Evolutionary conservation across 2,888 invertebrate species (phyloP).

Genomic region (Tillus elongatus): DNA sequence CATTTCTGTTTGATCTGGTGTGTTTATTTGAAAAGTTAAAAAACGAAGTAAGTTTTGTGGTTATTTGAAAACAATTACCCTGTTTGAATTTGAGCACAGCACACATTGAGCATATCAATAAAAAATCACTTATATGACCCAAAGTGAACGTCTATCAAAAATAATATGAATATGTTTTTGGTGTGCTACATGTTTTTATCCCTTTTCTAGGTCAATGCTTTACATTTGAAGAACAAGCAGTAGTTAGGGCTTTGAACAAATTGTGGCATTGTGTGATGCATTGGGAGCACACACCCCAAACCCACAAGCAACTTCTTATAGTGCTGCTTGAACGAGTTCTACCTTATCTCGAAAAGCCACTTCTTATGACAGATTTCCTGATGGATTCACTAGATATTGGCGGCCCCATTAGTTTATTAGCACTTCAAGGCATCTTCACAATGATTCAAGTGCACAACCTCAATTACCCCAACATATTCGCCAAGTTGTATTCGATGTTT

Average conservation of each 20-base stretch:
- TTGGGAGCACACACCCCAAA: constrained; percentile 58
- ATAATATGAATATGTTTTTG: no score
- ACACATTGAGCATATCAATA: no score
- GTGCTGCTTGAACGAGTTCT: constrained; percentile 75
- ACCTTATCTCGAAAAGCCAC: constrained; percentile 69
- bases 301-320: constrained; percentile 70
- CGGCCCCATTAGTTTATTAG: constrained; percentile 79
- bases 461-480: constrained; percentile 91
- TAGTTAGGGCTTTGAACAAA: constrained; percentile 55
- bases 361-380: constrained; percentile 82
- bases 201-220: constrained; percentile 35
- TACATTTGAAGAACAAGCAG: constrained; percentile 49
- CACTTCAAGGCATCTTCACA: constrained; percentile 84
- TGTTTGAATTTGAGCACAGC: no score
- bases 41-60: no score
- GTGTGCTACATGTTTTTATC: no score
- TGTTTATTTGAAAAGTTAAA: no score
- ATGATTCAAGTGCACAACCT: constrained; percentile 86
- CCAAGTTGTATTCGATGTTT: constrained; percentile 89
- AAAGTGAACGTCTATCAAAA: no score
- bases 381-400: constrained; percentile 82
- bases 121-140: no score
- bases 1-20: no score
- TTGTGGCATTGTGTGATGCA: constrained; percentile 70
- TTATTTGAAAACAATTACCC: no score